A percentile compares a stretch with the other conserved stretches of the same genome.
phyloP scores from a whole-genome alignment of 92 coral and sea anemone species.

The Actinostola sp. region DNA sequence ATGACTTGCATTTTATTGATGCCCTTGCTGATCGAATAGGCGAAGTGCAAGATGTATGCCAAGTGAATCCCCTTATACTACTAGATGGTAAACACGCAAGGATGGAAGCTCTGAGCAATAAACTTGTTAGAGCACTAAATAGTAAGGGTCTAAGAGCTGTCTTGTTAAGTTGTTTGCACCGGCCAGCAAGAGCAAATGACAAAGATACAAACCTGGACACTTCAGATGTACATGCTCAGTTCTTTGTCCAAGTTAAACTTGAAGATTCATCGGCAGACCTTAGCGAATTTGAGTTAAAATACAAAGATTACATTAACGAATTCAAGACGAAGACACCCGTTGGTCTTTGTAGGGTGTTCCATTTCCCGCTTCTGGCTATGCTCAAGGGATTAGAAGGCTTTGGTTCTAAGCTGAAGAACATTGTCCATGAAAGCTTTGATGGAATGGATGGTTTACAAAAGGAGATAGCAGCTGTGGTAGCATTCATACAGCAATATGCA shows the following conservation, averaged over 20 bases:
- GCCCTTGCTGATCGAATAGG: slow-evolving; percentile 70
- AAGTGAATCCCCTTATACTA: slow-evolving; percentile 66
- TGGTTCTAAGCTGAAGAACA: slow-evolving; percentile 60
- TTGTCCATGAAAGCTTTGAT: slow-evolving; percentile 64
- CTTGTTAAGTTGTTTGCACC: slow-evolving; percentile 74
- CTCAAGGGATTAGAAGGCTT: slow-evolving; percentile 41
- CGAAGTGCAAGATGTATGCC: slow-evolving; percentile 71
- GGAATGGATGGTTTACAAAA: slow-evolving; percentile 59
- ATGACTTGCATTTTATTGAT: slow-evolving; percentile 60
- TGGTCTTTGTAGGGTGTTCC: slow-evolving; percentile 78
- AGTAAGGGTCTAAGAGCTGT: slow-evolving; percentile 72
- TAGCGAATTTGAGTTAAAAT: slow-evolving; percentile 63
- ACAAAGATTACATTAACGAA: slow-evolving; percentile 62
- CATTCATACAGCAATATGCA: slow-evolving; percentile 78
- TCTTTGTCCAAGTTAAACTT: slow-evolving; percentile 67
- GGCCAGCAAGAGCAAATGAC: slow-evolving; percentile 24
- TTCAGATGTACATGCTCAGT: slow-evolving; percentile 55
- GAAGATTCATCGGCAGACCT: slow-evolving; percentile 80
- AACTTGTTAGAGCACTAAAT: slow-evolving; percentile 61
- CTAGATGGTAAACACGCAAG: slow-evolving; percentile 82
- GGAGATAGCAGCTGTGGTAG: slow-evolving; percentile 81
- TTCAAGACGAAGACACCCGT: slow-evolving; percentile 12
- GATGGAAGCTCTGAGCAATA: slow-evolving; percentile 63
- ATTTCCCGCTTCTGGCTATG: slow-evolving; percentile 90
- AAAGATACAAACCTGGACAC: slow-evolving; percentile 35